Percentiles rank a stretch among this genome's conserved stretches.
These are phyloP conservation scores for Dipodomys stephensi DNA, from an alignment of 2,113 vertebrate species.

Conservation along the genomic window DNA sequence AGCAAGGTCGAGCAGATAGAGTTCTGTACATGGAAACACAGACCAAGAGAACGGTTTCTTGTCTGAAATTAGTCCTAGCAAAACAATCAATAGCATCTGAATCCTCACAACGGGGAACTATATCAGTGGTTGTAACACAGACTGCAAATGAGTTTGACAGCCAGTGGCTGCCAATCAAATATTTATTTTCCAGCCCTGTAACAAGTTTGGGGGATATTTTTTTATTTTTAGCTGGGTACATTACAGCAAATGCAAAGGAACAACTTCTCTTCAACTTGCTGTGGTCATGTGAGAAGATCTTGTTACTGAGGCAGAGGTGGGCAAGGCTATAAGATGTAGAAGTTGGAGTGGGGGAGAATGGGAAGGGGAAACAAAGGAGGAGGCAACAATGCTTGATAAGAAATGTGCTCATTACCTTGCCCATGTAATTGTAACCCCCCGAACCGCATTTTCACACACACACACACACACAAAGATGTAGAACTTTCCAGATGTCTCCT, in stretches of 20 bases:
- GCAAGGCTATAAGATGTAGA: background rate
- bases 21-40: background rate
- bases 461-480: background rate
- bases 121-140: background rate
- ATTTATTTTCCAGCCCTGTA: background rate
- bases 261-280: background rate
- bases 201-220: slow-evolving; percentile 10
- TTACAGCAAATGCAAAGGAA: background rate
- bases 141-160: slow-evolving; percentile 12
- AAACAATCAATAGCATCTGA: slow-evolving; percentile 17
- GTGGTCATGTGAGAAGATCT: background rate
- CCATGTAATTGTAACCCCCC: too few relatives aligned
- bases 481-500: background rate
- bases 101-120: background rate
- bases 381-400: too few relatives aligned
- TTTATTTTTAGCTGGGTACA: background rate
- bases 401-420: too few relatives aligned
- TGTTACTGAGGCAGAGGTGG: background rate
- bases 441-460: too few relatives aligned
- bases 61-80: slow-evolving; percentile 14
- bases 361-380: too few relatives aligned
- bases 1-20: background rate
- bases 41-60: background rate
- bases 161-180: background rate
- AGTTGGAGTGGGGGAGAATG: background rate